Evolutionary conservation across 2,113 vertebrate species (phyloP), one percentile per base, ranked within the genome.

Genomic region (Pelvicachromis taeniatus): DNA sequence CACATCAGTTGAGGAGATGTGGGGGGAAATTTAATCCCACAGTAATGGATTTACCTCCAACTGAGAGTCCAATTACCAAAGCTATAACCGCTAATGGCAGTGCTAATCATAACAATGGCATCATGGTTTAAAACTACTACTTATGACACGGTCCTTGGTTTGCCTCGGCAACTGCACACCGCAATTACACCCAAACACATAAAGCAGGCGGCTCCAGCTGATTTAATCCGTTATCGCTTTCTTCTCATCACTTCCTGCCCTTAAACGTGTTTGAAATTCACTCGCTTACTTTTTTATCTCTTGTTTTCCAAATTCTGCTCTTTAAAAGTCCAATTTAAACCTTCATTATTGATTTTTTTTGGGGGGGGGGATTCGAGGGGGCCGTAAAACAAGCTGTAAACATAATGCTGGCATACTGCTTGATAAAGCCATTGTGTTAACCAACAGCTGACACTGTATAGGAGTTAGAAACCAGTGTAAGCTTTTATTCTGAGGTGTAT

Each of bases 61-160:
- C 94, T 83, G 91, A 81, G 91, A 91, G 84, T 92, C 90, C 86
- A 93, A 95, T 95, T 94, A 92, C 90, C n/a, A 85, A 77, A 77
- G 82, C 89, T 54, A 87, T 92, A 94, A 93, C 87, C 86, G 84
- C 80, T 94, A 91, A 94, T 90, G 83, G 83, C 73, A 54, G 89
- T 38, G 86, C 89, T 90, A 89, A 91, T 93, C 91, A 91, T 88
- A 87, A 91, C 86, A 85, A 83, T 80, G 55, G 79, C 84, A 65
- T 81, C 70, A 9, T n/a, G 85, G 45, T 83, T 89, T 82, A 79
- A 85, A 86, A 82, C 73, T 6, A 31, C 85, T 86, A 73, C 86
- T 83, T 82, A 55, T 38, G 89, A 87, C 82, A 82, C 12, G 50
- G 61, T 29, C 82, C 68, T 79, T 61, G 77, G 80, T 88, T 90